Evolutionary conservation across 92 coral and sea anemone species (phyloP).

Genomic region (Palythoa caribaeorum): DNA sequence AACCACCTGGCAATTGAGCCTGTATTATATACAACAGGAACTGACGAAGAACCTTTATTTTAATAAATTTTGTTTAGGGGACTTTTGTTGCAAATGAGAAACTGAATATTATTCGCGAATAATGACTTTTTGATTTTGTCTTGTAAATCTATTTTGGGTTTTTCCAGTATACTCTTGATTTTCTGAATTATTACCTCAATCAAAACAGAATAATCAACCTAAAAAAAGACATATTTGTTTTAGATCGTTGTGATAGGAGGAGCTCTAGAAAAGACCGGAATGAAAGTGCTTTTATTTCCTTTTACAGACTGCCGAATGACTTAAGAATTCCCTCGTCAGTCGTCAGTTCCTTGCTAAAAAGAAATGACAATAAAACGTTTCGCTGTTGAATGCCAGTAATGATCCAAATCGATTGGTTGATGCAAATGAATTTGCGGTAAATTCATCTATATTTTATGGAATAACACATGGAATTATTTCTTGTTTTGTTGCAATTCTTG

Average conservation of each 20-base stretch:
- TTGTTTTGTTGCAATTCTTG: not conserved
- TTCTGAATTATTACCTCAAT: not conserved
- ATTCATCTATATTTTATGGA: slow-evolving; percentile 49
- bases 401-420: slow-evolving; percentile 36
- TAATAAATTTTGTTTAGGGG: not conserved
- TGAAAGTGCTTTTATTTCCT: not conserved
- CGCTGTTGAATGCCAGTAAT: slow-evolving; percentile 32
- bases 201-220: not conserved
- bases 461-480: not conserved
- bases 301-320: not conserved
- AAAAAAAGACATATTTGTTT: slow-evolving; percentile 3
- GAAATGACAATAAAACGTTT: slow-evolving; percentile 31
- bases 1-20: slow-evolving; percentile 28
- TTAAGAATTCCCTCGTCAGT: not conserved
- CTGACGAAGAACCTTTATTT: not conserved
- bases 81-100: not conserved
- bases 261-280: not conserved
- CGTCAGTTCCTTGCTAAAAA: not conserved
- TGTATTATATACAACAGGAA: not conserved
- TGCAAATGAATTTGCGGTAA: slow-evolving; percentile 43
- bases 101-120: not conserved
- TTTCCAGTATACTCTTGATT: not conserved
- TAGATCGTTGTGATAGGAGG: not conserved
- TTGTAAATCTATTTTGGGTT: not conserved
- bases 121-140: slow-evolving; percentile 19